Percentiles rank a stretch among this genome's conserved stretches.
These are phyloP conservation scores for Platichthys flesus DNA, from an alignment of 2,113 vertebrate genomes.

Conservation along the genomic window DNA sequence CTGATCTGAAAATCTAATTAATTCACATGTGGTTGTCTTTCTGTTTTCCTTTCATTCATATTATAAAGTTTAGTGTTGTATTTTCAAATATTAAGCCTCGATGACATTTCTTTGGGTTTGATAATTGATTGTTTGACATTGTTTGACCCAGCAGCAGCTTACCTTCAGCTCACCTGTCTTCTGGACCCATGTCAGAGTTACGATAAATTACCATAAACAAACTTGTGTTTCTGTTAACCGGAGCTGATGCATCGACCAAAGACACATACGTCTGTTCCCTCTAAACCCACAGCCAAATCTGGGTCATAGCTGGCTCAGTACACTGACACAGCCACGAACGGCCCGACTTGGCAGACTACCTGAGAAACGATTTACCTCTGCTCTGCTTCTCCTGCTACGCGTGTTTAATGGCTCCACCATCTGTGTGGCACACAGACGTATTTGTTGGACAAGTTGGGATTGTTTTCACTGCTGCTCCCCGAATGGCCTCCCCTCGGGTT, in stretches of 20 bases:
- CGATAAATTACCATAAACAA: slow-evolving; percentile 23
- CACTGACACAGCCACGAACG: slow-evolving; percentile 16
- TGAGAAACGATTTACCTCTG: slow-evolving; percentile 60
- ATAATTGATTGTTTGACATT: background rate
- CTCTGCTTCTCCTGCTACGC: slow-evolving; percentile 30
- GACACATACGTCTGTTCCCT: background rate
- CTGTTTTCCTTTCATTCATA: too few relatives aligned
- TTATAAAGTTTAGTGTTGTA: too few relatives aligned
- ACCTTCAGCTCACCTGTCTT: slow-evolving; percentile 31
- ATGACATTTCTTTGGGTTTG: too few relatives aligned
- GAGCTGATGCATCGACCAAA: background rate
- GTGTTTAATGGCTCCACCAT: slow-evolving; percentile 64
- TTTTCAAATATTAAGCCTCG: too few relatives aligned
- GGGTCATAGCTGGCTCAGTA: slow-evolving; percentile 9
- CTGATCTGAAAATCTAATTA: too few relatives aligned
- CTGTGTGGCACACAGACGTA: slow-evolving; percentile 41
- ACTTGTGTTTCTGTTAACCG: background rate
- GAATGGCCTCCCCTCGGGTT: slow-evolving; percentile 22
- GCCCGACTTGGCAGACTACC: slow-evolving; percentile 43
- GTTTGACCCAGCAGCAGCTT: slow-evolving; percentile 3
- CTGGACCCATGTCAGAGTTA: slow-evolving; percentile 9
- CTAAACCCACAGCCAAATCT: background rate
- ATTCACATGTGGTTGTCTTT: too few relatives aligned
- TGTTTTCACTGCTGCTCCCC: slow-evolving; percentile 30
- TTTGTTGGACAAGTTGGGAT: slow-evolving; percentile 44